Base-by-base conservation (phyloP, 2,113 vertebrate genomes). In the Cygnus atratus region DNA sequence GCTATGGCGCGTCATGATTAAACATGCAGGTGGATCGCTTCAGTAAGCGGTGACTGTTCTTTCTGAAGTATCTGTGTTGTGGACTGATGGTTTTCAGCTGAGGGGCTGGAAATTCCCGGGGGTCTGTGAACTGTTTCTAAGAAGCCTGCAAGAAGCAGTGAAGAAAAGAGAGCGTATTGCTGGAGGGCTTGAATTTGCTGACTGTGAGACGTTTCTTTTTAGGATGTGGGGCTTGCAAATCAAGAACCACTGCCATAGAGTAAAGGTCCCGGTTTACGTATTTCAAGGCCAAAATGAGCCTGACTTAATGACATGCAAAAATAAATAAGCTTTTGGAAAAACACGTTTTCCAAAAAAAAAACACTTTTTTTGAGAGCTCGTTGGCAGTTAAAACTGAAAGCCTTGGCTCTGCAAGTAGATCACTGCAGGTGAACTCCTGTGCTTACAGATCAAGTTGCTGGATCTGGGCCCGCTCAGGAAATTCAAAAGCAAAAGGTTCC, bases 401-500 rank as follows among this genome's bases (percentile, higher is more conserved):
- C 55, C 39, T 81, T 75, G 55, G 29, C 50, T 84, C 62, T 62
- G 66, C 0, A 0, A 65, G 54, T 72, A 31, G 70, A 70, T 82
- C 15, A 54, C 22, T 25, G 7, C 29, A 58, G 84, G 33, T 88
- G 80, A 92, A 54, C 61, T 93, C 57, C n/a, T 43, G 61, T 62
- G 48, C 79, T 88, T 84, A 28, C 66, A 58, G 76, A 78, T 95
- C 84, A 73, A 8, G 24, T 89, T 79, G 91, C 87, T 95, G 88
- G 84, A 73, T 0, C 41, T 17, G 48, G 74, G 58, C 91, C 31
- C n/a, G 39, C 83, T 94, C 70, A 66, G 84, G 95, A 97, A 87
- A 70, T 90, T 73, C 90, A 73, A 8, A 90, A 96, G 88, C 81
- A n/a, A 63, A 79, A 85, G 86, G 81, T 95, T 94, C 93, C 81